Evolutionary conservation across 1,140 invertebrate species (phyloP).

Genomic region (Heterodera schachtii): DNA sequence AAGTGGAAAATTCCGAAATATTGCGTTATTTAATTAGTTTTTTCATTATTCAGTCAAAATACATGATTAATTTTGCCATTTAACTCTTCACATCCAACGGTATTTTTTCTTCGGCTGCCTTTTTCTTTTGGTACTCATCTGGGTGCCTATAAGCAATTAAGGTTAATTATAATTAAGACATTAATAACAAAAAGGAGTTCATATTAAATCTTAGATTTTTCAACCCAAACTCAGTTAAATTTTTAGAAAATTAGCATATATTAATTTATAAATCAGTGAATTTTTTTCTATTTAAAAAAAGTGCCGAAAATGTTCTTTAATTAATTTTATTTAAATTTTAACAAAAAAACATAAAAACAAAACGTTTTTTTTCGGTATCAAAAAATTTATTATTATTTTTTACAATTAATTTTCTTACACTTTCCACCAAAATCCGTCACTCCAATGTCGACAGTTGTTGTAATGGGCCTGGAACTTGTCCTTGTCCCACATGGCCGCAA

Average conservation of each 20-base stretch:
- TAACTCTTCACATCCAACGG: neutral
- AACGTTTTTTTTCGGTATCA: neutral
- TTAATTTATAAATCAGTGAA: neutral
- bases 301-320: neutral
- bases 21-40: too few relatives aligned
- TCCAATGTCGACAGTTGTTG: constrained; percentile 23
- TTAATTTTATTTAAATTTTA: too few relatives aligned
- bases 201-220: too few relatives aligned
- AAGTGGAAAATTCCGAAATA: too few relatives aligned
- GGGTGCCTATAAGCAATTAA: neutral
- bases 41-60: too few relatives aligned
- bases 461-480: constrained; percentile 19
- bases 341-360: neutral
- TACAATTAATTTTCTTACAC: neutral
- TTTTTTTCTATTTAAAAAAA: neutral
- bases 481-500: constrained; percentile 23
- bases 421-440: constrained; percentile 29
- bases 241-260: too few relatives aligned
- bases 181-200: too few relatives aligned
- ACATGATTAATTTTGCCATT: neutral
- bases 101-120: constrained; percentile 18
- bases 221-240: too few relatives aligned
- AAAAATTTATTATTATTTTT: neutral
- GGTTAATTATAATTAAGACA: neutral
- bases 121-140: constrained; percentile 20